phyloP scores from a whole-genome alignment of 1,140 invertebrate species.

The Mercenaria mercenaria region DNA sequence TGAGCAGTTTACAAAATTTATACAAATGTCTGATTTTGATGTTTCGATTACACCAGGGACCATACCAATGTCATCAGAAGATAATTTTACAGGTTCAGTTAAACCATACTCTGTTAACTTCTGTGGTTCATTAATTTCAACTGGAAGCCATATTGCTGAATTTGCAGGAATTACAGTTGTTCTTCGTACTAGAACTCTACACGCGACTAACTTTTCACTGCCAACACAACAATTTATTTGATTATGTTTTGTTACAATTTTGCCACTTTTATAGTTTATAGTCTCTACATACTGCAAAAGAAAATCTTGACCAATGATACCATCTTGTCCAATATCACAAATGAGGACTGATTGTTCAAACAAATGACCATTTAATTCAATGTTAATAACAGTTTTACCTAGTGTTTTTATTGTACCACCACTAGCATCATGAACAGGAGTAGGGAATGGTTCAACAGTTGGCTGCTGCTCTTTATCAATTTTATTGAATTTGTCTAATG shows the following conservation, averaged over 20 bases:
- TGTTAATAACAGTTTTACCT: not conserved
- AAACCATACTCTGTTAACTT: not conserved
- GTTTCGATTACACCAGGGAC: not conserved
- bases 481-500: not conserved
- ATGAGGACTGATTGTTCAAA: not conserved
- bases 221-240: not conserved
- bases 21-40: not conserved
- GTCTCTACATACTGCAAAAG: not conserved
- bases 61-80: not conserved
- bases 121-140: not conserved
- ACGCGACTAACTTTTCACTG: not conserved
- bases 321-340: slow-evolving; percentile 7
- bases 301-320: slow-evolving; percentile 27
- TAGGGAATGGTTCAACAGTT: not conserved
- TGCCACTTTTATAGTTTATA: not conserved
- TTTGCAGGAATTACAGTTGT: not conserved
- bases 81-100: not conserved
- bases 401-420: not conserved
- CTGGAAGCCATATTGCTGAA: not conserved
- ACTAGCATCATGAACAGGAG: not conserved
- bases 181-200: not conserved
- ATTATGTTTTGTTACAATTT: no score
- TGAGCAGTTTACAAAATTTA: not conserved
- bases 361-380: not conserved
- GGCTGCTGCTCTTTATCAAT: not conserved